Percentiles rank a stretch among this genome's conserved stretches.
phyloP scores from a whole-genome alignment of 2,797 vertebrate genomes.

The Phylloscopus collybita region DNA sequence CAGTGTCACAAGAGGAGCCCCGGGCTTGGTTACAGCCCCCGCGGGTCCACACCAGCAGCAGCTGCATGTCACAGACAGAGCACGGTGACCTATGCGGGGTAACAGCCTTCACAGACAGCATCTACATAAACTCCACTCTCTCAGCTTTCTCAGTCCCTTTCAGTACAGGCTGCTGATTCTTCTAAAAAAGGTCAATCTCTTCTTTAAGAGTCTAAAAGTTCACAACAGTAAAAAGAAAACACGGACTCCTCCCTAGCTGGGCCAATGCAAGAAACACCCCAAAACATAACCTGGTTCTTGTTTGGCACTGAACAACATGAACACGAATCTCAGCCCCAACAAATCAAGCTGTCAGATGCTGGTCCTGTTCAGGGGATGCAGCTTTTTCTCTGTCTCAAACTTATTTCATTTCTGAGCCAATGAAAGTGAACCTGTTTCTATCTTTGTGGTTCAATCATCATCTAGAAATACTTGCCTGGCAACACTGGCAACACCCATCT shows the following conservation, averaged over 20 bases:
- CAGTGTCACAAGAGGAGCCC: background rate
- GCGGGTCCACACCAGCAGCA: background rate
- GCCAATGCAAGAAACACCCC: background rate
- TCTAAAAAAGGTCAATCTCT: background rate
- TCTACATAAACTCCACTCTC: background rate
- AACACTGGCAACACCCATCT: background rate
- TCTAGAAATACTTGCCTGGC: background rate
- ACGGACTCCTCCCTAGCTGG: background rate
- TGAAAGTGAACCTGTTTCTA: background rate
- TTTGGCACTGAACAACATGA: background rate
- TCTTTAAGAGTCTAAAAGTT: background rate
- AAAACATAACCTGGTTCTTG: background rate
- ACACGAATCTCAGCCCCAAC: background rate
- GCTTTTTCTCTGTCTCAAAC: background rate
- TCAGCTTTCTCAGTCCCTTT: background rate
- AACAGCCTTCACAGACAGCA: background rate
- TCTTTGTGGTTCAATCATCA: background rate
- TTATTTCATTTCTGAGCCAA: background rate
- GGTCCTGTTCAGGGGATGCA: background rate
- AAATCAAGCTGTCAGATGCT: background rate
- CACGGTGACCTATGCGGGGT: fast-evolving
- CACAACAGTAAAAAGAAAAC: background rate
- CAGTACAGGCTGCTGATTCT: background rate
- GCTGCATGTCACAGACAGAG: background rate
- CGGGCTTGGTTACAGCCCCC: background rate